Evolutionary conservation across 2,888 invertebrate species (phyloP).

Genomic region (Xestia sexstrigata): DNA sequence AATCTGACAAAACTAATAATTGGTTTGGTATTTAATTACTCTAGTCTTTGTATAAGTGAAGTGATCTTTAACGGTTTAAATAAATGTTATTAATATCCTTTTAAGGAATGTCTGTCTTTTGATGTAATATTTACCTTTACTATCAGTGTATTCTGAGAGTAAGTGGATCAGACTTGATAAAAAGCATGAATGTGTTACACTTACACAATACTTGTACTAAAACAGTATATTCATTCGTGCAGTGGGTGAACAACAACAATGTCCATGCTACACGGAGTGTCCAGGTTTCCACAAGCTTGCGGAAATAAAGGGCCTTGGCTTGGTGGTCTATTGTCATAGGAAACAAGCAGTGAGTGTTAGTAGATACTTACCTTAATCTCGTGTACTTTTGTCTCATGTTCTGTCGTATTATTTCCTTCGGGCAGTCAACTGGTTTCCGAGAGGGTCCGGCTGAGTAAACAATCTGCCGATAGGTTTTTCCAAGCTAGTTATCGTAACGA

Average conservation of each 20-base stretch:
- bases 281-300: constrained; percentile 68
- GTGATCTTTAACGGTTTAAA: neutral
- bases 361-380: constrained; percentile 13
- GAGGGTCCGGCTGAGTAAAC: neutral
- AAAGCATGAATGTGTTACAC: neutral
- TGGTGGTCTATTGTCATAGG: constrained; percentile 72
- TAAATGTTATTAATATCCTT: neutral
- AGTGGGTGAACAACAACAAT: constrained; percentile 39
- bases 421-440: neutral
- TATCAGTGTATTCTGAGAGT: constrained; percentile 1
- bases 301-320: constrained; percentile 70
- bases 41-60: neutral
- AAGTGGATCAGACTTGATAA: constrained; percentile 3
- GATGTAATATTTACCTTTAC: constrained; percentile 26
- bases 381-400: neutral
- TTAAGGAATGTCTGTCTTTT: neutral
- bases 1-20: too few species aligned
- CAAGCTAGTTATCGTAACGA: neutral
- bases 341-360: constrained; percentile 64
- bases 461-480: neutral
- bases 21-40: too few species aligned
- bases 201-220: neutral
- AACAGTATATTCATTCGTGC: constrained; percentile 4
- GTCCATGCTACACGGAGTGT: constrained; percentile 43
- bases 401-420: neutral